phyloP scores from a whole-genome alignment of 2,888 invertebrate genomes.

The Leptogaster cylindrica region DNA sequence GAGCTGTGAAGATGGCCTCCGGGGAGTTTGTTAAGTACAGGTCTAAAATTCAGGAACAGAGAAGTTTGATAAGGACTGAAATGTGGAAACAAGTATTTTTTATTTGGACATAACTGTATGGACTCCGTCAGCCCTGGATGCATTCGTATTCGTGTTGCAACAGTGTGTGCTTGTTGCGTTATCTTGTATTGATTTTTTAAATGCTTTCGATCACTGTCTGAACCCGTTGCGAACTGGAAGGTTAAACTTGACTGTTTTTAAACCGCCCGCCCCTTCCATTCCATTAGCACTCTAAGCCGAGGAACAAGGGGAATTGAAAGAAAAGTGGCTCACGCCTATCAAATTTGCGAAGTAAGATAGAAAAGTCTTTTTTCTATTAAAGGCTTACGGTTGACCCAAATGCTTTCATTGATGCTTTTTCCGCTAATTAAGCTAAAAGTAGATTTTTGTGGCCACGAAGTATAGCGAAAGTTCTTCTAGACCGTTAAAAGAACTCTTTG shows the following conservation, averaged over 20 bases:
- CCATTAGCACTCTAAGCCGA: background rate
- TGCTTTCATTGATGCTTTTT: background rate
- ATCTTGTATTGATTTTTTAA: too few species aligned
- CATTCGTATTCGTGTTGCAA: too few species aligned
- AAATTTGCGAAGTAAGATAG: background rate
- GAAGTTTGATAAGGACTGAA: too few species aligned
- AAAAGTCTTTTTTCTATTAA: background rate
- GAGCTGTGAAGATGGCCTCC: too few species aligned
- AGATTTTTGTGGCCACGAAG: background rate
- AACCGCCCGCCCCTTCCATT: background rate
- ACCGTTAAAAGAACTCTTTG: background rate
- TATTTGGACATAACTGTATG: too few species aligned
- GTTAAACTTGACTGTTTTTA: background rate
- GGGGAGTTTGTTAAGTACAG: too few species aligned
- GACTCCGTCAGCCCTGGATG: too few species aligned
- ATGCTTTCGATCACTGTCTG: too few species aligned
- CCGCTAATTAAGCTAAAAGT: background rate
- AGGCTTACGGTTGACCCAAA: background rate
- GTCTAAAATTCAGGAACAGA: too few species aligned
- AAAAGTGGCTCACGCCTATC: background rate
- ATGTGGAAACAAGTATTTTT: too few species aligned
- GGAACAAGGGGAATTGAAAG: too few species aligned
- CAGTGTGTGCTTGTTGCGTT: too few species aligned
- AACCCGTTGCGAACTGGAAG: background rate
- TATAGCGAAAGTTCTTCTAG: background rate